A percentile compares a stretch with the other conserved stretches of the same genome.
Evolutionary conservation across 2,113 vertebrate species (phyloP).

Genomic region (Siphamia tubifer): DNA sequence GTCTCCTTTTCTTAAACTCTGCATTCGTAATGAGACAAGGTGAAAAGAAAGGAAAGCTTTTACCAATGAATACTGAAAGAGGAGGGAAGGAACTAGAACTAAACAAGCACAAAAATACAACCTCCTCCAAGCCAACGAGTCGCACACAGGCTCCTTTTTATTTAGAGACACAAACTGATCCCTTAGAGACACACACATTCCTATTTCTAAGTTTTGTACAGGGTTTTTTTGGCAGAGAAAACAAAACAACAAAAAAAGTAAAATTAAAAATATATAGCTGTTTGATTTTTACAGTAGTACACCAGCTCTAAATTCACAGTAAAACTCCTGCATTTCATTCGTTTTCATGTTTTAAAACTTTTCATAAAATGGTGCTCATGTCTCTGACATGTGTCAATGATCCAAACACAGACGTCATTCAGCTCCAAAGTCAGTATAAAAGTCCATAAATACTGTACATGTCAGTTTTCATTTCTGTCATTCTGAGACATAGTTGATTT

Average conservation of each 20-base stretch:
- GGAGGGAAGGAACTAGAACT: too few relatives aligned
- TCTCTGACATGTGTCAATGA: constrained; percentile 24
- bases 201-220: too few relatives aligned
- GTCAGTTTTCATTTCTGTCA: constrained; percentile 12
- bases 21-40: constrained; percentile 30
- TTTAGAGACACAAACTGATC: too few relatives aligned
- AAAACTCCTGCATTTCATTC: not conserved
- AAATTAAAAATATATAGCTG: too few relatives aligned
- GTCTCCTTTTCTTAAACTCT: constrained; percentile 19
- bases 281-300: not conserved
- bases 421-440: constrained; percentile 32
- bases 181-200: too few relatives aligned
- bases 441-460: constrained; percentile 30
- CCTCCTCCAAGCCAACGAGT: too few relatives aligned
- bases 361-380: constrained; percentile 65
- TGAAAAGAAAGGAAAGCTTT: constrained; percentile 36
- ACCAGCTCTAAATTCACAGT: constrained; percentile 1
- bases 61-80: constrained; percentile 57
- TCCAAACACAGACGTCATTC: not conserved
- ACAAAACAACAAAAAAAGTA: too few relatives aligned
- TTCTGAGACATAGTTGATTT: constrained; percentile 26
- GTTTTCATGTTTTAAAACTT: not conserved
- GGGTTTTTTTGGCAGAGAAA: too few relatives aligned
- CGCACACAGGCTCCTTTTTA: too few relatives aligned
- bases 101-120: too few relatives aligned